Percentiles rank a stretch among this genome's conserved stretches.
Evolutionary conservation across 2,888 invertebrate species (phyloP).

Genomic region (Cataglyphis altisquamis): DNA sequence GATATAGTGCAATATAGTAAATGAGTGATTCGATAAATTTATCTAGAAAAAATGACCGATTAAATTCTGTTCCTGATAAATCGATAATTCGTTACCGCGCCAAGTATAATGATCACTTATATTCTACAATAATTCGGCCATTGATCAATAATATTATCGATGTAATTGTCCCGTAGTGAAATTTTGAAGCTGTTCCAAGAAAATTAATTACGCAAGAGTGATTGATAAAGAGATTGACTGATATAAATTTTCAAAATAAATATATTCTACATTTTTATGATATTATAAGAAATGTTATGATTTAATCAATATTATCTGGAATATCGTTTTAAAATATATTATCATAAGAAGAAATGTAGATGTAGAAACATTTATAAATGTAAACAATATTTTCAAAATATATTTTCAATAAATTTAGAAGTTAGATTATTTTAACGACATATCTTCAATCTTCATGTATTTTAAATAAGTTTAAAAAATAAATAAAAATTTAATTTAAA

Average conservation of each 20-base stretch:
- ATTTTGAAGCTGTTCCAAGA: slow-evolving; percentile 15
- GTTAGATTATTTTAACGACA: not conserved
- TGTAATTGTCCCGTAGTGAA: not conserved
- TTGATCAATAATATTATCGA: not conserved
- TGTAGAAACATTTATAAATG: not conserved
- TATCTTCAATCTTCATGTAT: not conserved
- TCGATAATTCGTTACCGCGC: not conserved
- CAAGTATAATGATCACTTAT: not conserved
- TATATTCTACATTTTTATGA: not conserved
- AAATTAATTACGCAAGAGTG: not conserved
- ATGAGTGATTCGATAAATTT: slow-evolving; percentile 19
- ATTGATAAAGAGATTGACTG: not conserved
- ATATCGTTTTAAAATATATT: not conserved
- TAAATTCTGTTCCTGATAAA: not conserved
- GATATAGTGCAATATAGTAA: slow-evolving; percentile 3
- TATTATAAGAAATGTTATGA: not conserved
- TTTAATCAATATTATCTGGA: not conserved
- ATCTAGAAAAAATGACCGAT: not conserved
- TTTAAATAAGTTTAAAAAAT: not conserved
- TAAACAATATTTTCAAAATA: not conserved
- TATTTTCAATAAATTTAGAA: not conserved
- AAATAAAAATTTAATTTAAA: slow-evolving; percentile 3
- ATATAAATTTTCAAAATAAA: not conserved
- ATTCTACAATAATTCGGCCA: slow-evolving; percentile 17
- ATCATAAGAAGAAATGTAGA: not conserved